Base-by-base conservation (phyloP, 2,888 invertebrate genomes). In the Arge pagana region DNA sequence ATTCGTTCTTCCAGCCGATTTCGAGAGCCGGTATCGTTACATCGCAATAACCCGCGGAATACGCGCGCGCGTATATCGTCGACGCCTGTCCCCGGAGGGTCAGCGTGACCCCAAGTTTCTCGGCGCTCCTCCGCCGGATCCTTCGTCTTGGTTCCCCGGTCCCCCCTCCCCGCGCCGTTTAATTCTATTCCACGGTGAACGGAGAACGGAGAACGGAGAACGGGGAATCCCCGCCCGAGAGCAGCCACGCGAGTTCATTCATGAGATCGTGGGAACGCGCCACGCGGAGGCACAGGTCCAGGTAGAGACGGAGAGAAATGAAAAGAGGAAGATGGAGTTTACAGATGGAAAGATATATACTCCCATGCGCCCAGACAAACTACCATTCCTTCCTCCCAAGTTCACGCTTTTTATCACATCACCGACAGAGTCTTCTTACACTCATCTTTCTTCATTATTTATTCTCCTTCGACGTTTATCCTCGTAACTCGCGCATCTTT, bases 241-340 rank as follows among this genome's bases (percentile, higher is more conserved):
- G 65, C 64, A 66, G 72, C 75, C 75, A 75, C 76, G 74, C 76
- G 74, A 73, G 73, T 74, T 75, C 76, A 74, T 76, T 76, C 76
- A 73, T 75, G 71, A 74, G 73, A 74, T 76, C 76, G 75, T 76
- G 74, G 75, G 76, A 74, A 74, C 71, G 70, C 65, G 67, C 64
- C 66, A 68, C 62, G 64, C 63, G 66, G 61, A 61, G 63, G 62
- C 64, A 62, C 62, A 42, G 42, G 42, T 42, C 8, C 7, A 33
- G 33, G 33, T 10, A 23, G 23, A 45, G 45, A 23, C 15, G 35
- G 45, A 30, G 19, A 5, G 18, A n/a, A 13, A 18, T 19, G 11
- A n/a, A n/a, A n/a, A n/a, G n/a, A n/a, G n/a, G n/a, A n/a, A n/a
- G n/a, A n/a, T n/a, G n/a, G n/a, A n/a, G n/a, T n/a, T n/a, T n/a